phyloP scores from a whole-genome alignment of 2,113 vertebrate genomes.

The Anser cygnoides region DNA sequence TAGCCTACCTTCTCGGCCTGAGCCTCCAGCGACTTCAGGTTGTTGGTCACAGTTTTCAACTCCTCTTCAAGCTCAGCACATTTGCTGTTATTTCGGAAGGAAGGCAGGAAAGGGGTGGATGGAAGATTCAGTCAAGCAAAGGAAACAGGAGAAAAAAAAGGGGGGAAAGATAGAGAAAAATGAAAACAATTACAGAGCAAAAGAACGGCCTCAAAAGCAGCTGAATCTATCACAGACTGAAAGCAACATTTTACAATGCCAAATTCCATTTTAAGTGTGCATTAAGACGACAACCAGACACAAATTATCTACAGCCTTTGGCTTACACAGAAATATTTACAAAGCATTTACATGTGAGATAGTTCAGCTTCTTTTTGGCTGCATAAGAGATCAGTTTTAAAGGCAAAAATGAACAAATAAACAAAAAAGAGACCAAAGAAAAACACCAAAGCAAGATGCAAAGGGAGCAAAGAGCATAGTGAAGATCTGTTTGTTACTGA shows the following conservation, averaged over 20 bases:
- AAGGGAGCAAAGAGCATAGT: constrained; percentile 61
- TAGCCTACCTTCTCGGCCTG: constrained; percentile 99
- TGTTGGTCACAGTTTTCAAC: constrained; percentile 99
- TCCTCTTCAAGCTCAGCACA: constrained; percentile 99
- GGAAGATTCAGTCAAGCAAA: constrained; percentile 72
- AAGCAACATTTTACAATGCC: not conserved
- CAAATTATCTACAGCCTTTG: constrained; percentile 2
- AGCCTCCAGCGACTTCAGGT: constrained; percentile 99
- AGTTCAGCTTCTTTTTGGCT: constrained; percentile 77
- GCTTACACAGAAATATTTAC: constrained; percentile 27
- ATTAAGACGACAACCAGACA: not conserved
- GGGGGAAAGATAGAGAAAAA: constrained; percentile 78
- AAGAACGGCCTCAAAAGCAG: constrained; percentile 76
- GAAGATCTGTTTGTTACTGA: constrained; percentile 49
- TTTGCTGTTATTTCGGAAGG: constrained; percentile 94
- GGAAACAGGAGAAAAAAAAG: constrained; percentile 72
- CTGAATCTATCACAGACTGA: constrained; percentile 68
- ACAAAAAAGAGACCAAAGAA: constrained; percentile 66
- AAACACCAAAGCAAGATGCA: constrained; percentile 75
- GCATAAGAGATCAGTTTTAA: constrained; percentile 66
- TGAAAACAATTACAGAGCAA: constrained; percentile 80
- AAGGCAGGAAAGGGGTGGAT: constrained; percentile 76
- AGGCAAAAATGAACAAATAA: constrained; percentile 68
- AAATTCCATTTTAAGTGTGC: not conserved
- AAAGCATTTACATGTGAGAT: not conserved